phyloP scores from a whole-genome alignment of 2,797 vertebrate species.

The Rhynchotus rufescens region DNA sequence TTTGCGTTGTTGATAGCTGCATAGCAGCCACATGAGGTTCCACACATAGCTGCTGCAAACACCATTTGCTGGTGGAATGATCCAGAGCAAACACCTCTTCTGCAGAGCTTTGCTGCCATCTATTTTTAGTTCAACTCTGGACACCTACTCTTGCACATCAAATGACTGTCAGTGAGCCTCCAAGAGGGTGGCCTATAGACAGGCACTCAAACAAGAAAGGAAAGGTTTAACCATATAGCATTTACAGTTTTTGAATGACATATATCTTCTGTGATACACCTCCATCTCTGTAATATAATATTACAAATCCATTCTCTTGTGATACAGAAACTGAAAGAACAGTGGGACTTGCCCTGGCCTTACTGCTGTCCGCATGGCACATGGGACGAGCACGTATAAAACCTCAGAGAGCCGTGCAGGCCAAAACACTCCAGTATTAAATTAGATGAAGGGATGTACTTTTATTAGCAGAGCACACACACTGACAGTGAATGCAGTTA shows the following conservation, averaged over 20 bases:
- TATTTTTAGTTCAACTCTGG: slow-evolving; percentile 28
- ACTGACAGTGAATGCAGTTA: neutral
- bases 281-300: neutral
- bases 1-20: slow-evolving; percentile 11
- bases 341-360: neutral
- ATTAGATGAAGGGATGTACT: neutral
- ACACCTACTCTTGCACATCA: neutral
- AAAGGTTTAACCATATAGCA: neutral
- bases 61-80: neutral
- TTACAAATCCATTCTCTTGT: neutral
- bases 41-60: neutral
- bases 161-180: neutral
- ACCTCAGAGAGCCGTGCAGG: neutral
- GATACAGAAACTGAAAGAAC: neutral
- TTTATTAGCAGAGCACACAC: neutral
- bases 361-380: neutral
- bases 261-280: neutral
- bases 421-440: neutral
- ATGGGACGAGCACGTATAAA: neutral
- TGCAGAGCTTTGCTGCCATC: neutral
- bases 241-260: neutral
- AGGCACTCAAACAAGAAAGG: neutral
- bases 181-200: neutral
- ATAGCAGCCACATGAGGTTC: neutral
- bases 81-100: slow-evolving; percentile 3